A percentile compares a stretch with the other conserved stretches of the same genome.
Evolutionary conservation across 37 sponge, comb jelly and placozoan species (phyloP).

Genomic region (Chondrosia reniformis): DNA sequence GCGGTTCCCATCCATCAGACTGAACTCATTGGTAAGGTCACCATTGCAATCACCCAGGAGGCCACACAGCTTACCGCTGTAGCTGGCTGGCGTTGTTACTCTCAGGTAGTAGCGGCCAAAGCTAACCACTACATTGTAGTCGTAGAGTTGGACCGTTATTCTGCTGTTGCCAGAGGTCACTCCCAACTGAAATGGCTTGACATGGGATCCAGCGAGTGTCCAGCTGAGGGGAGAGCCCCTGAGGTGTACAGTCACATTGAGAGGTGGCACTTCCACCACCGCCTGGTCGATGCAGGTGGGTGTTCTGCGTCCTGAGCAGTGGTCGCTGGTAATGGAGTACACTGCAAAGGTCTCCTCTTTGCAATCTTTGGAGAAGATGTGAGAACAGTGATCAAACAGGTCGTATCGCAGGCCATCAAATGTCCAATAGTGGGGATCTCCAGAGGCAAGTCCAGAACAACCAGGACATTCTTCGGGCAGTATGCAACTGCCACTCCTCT

Average conservation of each 20-base stretch:
- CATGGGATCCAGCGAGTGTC: too few species aligned
- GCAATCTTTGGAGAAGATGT: slow-evolving; percentile 17
- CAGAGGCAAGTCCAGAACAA: background rate
- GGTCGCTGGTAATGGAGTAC: background rate
- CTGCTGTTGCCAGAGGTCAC: background rate
- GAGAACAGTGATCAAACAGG: slow-evolving; percentile 16
- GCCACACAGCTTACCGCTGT: background rate
- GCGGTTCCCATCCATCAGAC: background rate
- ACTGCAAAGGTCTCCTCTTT: background rate
- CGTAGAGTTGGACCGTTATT: background rate
- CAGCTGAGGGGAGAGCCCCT: too few species aligned
- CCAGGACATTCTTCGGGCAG: background rate
- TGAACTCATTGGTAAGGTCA: background rate
- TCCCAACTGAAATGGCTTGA: background rate
- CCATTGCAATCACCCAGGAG: slow-evolving; percentile 6
- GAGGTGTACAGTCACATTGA: too few species aligned
- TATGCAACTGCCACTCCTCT: background rate
- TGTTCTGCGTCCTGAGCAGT: background rate
- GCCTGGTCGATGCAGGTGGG: slow-evolving; percentile 8
- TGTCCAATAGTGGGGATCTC: slow-evolving; percentile 8
- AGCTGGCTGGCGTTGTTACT: background rate
- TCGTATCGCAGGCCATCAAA: background rate
- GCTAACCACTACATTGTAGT: background rate
- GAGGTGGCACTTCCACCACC: background rate
- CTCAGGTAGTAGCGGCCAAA: slow-evolving; percentile 2